These are phyloP conservation scores for Rhinoderma darwinii DNA, from an alignment of 2,113 vertebrate species.

Conservation along the genomic window DNA sequence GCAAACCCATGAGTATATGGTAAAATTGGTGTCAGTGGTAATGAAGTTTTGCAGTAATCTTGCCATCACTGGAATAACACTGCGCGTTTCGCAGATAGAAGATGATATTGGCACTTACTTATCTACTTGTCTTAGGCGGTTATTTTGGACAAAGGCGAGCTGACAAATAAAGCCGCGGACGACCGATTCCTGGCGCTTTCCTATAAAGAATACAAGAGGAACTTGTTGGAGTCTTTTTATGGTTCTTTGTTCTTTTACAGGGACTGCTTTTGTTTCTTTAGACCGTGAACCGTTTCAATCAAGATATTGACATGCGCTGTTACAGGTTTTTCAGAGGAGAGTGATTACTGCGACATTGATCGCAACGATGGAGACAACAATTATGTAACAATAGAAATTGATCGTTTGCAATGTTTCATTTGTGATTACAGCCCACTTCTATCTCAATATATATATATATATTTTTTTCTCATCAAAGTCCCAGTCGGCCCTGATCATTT, in stretches of 20 bases:
- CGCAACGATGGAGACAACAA: conserved; percentile 56
- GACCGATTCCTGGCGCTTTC: neutral
- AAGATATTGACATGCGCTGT: conserved; percentile 42
- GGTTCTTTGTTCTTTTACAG: conserved; percentile 22
- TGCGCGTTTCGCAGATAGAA: neutral
- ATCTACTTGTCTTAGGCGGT: neutral
- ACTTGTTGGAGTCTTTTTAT: conserved; percentile 21
- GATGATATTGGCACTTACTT: conserved; percentile 17
- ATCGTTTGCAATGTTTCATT: conserved; percentile 50
- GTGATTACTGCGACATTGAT: conserved; percentile 54
- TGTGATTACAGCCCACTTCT: conserved; percentile 50
- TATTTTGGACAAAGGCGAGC: neutral
- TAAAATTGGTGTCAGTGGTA: neutral
- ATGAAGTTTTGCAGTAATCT: neutral
- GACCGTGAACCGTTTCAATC: conserved; percentile 37
- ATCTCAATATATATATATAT: neutral
- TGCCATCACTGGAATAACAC: neutral
- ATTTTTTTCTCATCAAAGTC: conserved; percentile 23
- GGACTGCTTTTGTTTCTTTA: conserved; percentile 30
- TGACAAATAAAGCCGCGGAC: neutral
- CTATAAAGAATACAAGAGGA: neutral
- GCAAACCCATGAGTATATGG: neutral
- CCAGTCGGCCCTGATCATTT: neutral
- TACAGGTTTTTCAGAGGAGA: conserved; percentile 36
- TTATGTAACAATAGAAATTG: conserved; percentile 57